Base-by-base conservation (phyloP, 2,797 vertebrate genomes). In the Rhabdophis nuchalis region DNA sequence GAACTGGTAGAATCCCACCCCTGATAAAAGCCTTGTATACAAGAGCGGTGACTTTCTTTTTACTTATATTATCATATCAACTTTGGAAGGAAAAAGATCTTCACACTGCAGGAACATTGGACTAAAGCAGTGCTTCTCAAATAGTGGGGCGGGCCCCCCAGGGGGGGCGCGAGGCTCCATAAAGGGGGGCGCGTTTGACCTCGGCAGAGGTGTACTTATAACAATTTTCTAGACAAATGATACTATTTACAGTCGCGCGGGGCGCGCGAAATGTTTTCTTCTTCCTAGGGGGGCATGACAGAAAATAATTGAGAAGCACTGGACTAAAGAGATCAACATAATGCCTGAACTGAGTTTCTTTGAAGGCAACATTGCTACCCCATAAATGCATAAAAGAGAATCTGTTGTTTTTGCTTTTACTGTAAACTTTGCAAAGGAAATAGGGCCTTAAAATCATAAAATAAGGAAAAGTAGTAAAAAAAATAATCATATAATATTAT, bases 401-500 rank as follows among this genome's bases (percentile, higher is more conserved):
- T 89, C 32, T 95, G 91, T 94, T 96, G 92, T 91, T 94, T 96
- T 95, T 96, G 89, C 64, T 95, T 86, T 96, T 95, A 96, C 93
- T 95, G 93, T 94, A 96, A 96, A 97, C 94, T 91, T 95, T 94
- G 94, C 97, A 97, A 96, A 97, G 96, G 96, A 97, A 97, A 97
- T 89, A 89, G 52, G 72, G 96, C 94, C 96, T 97, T 96, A 95
- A 96, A n/a, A n/a, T n/a, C n/a, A n/a, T n/a, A n/a, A n/a, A n/a
- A n/a, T n/a, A n/a, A 96, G 96, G 96, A 97, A 97, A 97, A 95
- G n/a, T 16, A 97, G n/a, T 95, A 96, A 96, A 96, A 68, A 68
- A 14, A 60, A 6, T 97, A 97, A 97, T 97, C 98, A 97, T 97
- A 97, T 97, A 98, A 97, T 90, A 89, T 96, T 92, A 96, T 98